These are phyloP conservation scores for Hiodon alosoides DNA, from an alignment of 2,113 vertebrate species.

Conservation along the genomic window DNA sequence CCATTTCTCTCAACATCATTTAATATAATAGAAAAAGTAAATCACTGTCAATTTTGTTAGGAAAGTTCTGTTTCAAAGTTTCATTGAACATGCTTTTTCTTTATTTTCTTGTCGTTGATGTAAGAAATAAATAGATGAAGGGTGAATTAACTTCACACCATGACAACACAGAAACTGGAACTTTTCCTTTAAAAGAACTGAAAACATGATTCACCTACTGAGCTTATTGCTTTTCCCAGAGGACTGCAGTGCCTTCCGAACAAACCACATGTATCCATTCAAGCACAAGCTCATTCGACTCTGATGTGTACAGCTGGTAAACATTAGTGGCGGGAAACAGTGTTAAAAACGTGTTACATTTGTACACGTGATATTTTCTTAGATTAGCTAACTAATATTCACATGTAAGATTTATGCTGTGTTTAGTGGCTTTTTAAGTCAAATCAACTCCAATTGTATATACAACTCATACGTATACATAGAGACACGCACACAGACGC, in stretches of 20 bases:
- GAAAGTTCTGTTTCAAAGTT: too few relatives aligned
- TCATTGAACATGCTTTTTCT: too few relatives aligned
- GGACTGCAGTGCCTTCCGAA: slow-evolving; percentile 26
- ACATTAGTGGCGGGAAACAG: slow-evolving; percentile 28
- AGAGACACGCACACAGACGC: too few relatives aligned
- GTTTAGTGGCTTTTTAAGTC: not conserved
- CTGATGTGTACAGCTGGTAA: slow-evolving; percentile 34
- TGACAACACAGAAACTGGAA: not conserved
- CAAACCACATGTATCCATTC: slow-evolving; percentile 23
- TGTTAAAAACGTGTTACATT: slow-evolving; percentile 20
- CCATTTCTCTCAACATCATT: too few relatives aligned
- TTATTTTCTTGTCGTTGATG: too few relatives aligned
- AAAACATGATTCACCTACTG: slow-evolving; percentile 14
- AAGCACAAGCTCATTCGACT: slow-evolving; percentile 2
- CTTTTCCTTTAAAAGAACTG: slow-evolving; percentile 11
- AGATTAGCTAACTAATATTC: slow-evolving; percentile 18
- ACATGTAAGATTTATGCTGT: slow-evolving; percentile 11
- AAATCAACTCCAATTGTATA: not conserved
- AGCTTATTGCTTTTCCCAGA: slow-evolving; percentile 27
- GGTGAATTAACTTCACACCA: too few relatives aligned
- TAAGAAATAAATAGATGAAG: too few relatives aligned
- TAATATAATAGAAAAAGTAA: too few relatives aligned
- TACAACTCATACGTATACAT: too few relatives aligned
- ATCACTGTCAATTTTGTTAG: too few relatives aligned
- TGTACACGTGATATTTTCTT: slow-evolving; percentile 17